A percentile compares a stretch with the other conserved stretches of the same genome.
These are phyloP conservation scores for Augochlorella aurata DNA, from an alignment of 2,888 invertebrate genomes.

Conservation along the genomic window DNA sequence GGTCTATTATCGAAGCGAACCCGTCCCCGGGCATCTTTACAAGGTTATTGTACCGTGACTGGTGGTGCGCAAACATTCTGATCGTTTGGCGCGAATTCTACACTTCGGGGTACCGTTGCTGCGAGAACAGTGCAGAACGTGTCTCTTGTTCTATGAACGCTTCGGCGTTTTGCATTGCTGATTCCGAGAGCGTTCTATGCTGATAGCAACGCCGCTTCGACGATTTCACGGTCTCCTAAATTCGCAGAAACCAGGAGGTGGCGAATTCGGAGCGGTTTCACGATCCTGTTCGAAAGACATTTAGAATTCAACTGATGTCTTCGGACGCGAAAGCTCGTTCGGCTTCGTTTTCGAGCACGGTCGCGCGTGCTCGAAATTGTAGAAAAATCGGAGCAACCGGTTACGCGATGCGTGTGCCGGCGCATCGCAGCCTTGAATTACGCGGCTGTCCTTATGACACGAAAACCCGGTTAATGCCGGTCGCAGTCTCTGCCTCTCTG, in stretches of 20 bases:
- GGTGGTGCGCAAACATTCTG: conserved; percentile 23
- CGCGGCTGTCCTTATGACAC: conserved; percentile 78
- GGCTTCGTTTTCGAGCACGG: background rate
- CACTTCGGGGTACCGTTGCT: conserved; percentile 20
- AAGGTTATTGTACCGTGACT: conserved; percentile 24
- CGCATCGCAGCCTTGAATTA: conserved; percentile 72
- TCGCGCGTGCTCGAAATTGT: conserved; percentile 25
- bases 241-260: background rate
- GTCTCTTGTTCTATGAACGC: too few species aligned
- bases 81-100: background rate
- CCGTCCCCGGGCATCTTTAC: conserved; percentile 9
- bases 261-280: background rate
- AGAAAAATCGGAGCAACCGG: conserved; percentile 60
- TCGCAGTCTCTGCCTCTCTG: conserved; percentile 30
- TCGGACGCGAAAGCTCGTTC: background rate
- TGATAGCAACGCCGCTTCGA: too few species aligned
- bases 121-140: background rate
- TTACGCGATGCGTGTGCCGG: conserved; percentile 47
- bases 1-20: conserved; percentile 12
- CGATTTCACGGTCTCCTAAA: background rate
- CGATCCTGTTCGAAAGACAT: background rate
- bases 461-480: conserved; percentile 73
- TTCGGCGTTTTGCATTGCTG: too few species aligned
- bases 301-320: background rate
- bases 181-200: too few species aligned